Evolutionary conservation across 37 sponge, comb jelly and placozoan species (phyloP).

Genomic region (Petrosia ficiformis): DNA sequence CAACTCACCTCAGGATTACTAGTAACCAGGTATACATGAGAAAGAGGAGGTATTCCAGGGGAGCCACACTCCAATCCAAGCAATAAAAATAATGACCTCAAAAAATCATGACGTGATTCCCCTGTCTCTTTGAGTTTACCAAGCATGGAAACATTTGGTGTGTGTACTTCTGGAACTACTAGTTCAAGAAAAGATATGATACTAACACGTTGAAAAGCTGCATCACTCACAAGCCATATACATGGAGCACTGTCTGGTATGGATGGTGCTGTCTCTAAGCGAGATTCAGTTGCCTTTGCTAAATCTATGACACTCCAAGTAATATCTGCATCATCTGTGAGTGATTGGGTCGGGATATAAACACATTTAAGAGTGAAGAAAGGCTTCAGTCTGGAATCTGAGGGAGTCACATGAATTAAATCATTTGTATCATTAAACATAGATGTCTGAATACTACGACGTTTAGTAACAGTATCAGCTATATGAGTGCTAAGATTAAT

Average conservation of each 20-base stretch:
- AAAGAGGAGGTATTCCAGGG: background rate
- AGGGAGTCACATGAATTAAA: background rate
- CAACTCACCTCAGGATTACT: background rate
- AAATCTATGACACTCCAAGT: background rate
- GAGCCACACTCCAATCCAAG: background rate
- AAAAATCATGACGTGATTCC: background rate
- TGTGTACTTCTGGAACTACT: background rate
- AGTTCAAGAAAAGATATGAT: background rate
- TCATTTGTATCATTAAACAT: background rate
- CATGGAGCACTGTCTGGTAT: background rate
- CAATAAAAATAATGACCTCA: background rate
- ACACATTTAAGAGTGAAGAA: background rate
- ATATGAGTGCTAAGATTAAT: slow-evolving; percentile 19
- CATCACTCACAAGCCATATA: background rate
- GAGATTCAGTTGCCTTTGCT: no score
- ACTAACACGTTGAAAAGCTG: background rate
- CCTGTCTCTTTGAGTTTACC: slow-evolving; percentile 13
- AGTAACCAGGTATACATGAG: background rate
- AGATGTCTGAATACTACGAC: no score
- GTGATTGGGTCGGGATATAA: background rate
- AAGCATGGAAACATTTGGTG: background rate
- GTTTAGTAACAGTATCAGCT: slow-evolving; percentile 10
- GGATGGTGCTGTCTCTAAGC: background rate
- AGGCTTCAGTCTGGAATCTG: background rate
- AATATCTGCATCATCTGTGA: background rate